phyloP scores from a whole-genome alignment of 2,113 vertebrate genomes.

The Struthio camelus region DNA sequence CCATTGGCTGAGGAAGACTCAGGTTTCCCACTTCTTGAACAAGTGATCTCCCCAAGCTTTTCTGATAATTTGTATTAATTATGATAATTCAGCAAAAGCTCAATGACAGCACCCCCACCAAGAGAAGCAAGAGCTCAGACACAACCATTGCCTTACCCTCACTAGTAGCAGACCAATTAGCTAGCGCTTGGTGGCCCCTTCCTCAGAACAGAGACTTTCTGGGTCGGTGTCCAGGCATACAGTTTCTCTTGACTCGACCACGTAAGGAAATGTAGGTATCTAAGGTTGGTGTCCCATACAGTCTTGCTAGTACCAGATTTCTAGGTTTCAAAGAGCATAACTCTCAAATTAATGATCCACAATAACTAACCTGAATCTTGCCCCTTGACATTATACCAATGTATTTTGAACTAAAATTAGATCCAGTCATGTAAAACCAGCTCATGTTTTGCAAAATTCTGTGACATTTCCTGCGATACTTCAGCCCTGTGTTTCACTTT shows the following conservation, averaged over 20 bases:
- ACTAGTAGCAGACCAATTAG: neutral
- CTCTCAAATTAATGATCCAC: too few species aligned
- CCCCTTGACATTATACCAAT: too few species aligned
- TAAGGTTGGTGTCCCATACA: too few species aligned
- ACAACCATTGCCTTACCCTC: neutral
- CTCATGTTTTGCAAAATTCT: neutral
- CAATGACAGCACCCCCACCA: neutral
- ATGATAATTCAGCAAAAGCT: neutral
- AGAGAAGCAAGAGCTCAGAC: neutral
- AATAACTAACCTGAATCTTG: too few species aligned
- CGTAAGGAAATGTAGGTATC: too few species aligned
- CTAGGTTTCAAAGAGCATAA: too few species aligned
- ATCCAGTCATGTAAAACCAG: neutral
- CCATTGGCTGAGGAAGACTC: neutral
- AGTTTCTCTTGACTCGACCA: neutral
- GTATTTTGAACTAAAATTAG: neutral
- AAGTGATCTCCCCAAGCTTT: too few species aligned
- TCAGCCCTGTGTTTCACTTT: neutral
- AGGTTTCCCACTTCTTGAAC: neutral
- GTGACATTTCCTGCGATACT: neutral
- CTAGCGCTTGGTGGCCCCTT: neutral
- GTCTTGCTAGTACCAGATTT: too few species aligned
- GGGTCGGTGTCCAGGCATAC: neutral
- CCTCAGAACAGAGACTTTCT: neutral
- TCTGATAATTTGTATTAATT: neutral